phyloP scores from a whole-genome alignment of 1,140 invertebrate species.

The Zaprionus davidi region DNA sequence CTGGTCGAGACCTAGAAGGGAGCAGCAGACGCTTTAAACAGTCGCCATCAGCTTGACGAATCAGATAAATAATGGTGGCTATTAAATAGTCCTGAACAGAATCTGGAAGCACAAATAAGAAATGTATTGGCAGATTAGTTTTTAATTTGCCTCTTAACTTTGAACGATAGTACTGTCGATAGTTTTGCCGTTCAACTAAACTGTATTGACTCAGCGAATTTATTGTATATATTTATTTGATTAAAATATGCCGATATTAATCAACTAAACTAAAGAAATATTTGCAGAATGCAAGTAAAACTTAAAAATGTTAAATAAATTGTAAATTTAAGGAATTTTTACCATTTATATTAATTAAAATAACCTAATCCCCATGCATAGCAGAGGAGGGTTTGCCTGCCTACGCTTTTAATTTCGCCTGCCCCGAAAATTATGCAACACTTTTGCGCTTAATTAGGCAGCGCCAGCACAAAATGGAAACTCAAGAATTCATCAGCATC shows the following conservation, averaged over 20 bases:
- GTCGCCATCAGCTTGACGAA: conserved; percentile 11
- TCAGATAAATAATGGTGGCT: conserved; percentile 3
- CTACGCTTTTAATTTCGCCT: conserved; percentile 38
- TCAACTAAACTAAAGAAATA: not conserved
- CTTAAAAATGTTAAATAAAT: not conserved
- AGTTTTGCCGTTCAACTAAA: too few relatives aligned
- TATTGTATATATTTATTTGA: not conserved
- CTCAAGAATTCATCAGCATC: conserved; percentile 60
- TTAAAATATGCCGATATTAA: not conserved
- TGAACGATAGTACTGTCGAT: too few relatives aligned
- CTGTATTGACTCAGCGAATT: not conserved
- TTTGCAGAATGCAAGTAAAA: not conserved
- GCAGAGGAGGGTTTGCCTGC: not conserved
- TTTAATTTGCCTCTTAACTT: too few relatives aligned
- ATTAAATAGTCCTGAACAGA: conserved; percentile 3
- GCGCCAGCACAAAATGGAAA: conserved; percentile 38
- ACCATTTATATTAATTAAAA: not conserved
- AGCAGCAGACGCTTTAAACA: conserved; percentile 4
- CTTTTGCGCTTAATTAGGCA: conserved; percentile 57
- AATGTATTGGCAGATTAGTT: not conserved
- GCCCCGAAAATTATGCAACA: conserved; percentile 55
- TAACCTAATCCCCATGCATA: not conserved
- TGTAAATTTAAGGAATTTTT: not conserved
- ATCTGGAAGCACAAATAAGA: not conserved
- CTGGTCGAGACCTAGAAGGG: conserved; percentile 84